These are phyloP conservation scores for Gryllus bimaculatus DNA, from an alignment of 1,140 invertebrate genomes.

Conservation along the genomic window DNA sequence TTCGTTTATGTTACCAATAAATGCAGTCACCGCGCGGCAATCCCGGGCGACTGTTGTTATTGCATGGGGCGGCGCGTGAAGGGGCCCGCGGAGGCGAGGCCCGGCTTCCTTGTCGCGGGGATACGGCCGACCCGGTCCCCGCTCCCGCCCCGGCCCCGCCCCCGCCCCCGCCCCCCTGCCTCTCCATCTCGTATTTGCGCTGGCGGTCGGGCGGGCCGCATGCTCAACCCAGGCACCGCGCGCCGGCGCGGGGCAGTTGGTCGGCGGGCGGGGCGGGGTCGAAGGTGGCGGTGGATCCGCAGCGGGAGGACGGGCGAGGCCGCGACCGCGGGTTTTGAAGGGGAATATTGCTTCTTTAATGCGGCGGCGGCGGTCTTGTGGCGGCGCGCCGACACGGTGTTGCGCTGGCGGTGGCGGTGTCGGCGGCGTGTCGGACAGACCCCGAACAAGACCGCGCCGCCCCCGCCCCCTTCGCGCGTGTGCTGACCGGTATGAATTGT, in stretches of 20 bases:
- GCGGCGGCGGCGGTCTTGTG: neutral
- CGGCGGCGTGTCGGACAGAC: neutral
- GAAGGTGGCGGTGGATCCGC: no score
- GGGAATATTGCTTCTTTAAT: slow-evolving; percentile 5
- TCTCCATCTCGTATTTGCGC: no score
- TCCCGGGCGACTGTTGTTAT: neutral
- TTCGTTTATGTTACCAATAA: slow-evolving; percentile 5
- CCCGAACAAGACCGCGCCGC: neutral
- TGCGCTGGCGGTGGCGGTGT: neutral
- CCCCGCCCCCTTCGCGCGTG: neutral
- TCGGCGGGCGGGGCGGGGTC: no score
- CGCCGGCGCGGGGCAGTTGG: no score
- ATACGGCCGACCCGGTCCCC: no score
- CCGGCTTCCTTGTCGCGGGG: neutral
- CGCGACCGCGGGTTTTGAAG: neutral
- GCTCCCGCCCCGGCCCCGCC: neutral
- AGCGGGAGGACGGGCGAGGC: no score
- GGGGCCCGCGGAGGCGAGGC: no score
- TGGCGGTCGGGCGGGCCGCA: no score
- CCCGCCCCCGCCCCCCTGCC: no score
- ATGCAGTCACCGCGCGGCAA: slow-evolving; percentile 2
- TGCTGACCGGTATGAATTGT: neutral
- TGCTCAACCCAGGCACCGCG: no score
- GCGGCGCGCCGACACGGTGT: no score
- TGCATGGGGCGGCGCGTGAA: neutral